These are phyloP conservation scores for Eupeodes corollae DNA, from an alignment of 1,140 invertebrate species.

Conservation along the genomic window DNA sequence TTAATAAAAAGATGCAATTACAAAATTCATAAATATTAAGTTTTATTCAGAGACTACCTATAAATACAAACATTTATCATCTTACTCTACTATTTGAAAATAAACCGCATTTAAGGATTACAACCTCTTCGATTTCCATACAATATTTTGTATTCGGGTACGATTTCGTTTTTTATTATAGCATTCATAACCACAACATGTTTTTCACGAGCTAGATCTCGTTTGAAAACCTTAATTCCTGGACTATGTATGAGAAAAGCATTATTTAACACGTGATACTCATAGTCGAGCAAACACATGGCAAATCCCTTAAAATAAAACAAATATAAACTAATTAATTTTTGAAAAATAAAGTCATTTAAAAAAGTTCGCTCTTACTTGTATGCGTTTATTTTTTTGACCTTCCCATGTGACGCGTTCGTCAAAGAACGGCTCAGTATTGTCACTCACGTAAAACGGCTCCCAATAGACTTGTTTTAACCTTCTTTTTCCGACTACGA, in stretches of 20 bases:
- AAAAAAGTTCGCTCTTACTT: constrained; percentile 44
- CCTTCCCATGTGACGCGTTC: constrained; percentile 79
- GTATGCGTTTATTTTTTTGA: constrained; percentile 84
- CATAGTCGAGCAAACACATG: constrained; percentile 36
- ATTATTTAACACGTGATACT: constrained; percentile 33
- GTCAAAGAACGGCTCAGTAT: constrained; percentile 76
- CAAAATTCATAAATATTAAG: no score
- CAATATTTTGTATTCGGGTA: constrained; percentile 25
- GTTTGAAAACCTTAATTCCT: constrained; percentile 22
- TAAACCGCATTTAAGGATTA: no score
- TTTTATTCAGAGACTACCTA: no score
- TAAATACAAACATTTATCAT: no score
- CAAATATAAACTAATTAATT: neutral
- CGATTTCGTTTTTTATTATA: constrained; percentile 23
- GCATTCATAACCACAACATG: constrained; percentile 21
- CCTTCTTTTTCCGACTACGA: constrained; percentile 63
- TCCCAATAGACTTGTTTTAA: constrained; percentile 71
- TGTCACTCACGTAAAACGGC: constrained; percentile 77
- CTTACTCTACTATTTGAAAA: no score
- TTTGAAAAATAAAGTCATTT: neutral
- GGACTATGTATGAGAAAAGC: constrained; percentile 35
- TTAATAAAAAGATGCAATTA: no score
- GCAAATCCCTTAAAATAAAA: constrained; percentile 22
- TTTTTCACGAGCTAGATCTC: constrained; percentile 1
- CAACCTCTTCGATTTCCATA: constrained; percentile 13